Evolutionary conservation across 2,797 vertebrate species (phyloP), one percentile per base, ranked within the genome.

Genomic region (Neopelma chrysocephalum): DNA sequence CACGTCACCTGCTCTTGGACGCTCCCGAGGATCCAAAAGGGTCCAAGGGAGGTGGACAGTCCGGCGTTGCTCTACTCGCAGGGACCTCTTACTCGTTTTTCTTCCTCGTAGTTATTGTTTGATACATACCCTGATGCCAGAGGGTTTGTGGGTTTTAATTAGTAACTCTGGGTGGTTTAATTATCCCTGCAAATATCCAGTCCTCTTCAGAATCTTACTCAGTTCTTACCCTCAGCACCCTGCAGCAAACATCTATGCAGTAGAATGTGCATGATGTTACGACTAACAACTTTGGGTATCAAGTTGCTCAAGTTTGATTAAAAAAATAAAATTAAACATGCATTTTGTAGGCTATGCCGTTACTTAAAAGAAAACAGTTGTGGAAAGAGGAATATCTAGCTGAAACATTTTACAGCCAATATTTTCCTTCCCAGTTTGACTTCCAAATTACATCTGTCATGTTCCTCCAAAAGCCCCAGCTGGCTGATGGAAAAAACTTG

Each of bases 1-100:
- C 26, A 4, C 0, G 0, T 38, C 69, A 56, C 36, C 64, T 43
- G 29, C 48, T 71, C 9, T 0, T 0, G 5, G 65, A 17, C 23
- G 27, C 73, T 61, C 56, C 54, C 6, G 18, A 76, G 82, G 58
- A 58, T 32, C 25, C 0, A 0, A 31, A 32, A 40, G 76, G 50
- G 43, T 43, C 32, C 43, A 2, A 10, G 9, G 62, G 31, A 89
- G 42, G 36, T 47, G n/a, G 45, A 32, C 36, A 51, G 3, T 29
- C 53, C 20, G 1, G 2, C 27, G 3, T 31, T 58, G 36, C 15
- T 19, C 7, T 45, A 29, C 36, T 77, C 22, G 9, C 51, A 75
- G 64, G 54, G 32, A 31, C 48, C 0, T 0, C 50, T 42, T 8
- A 6, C 47, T 83, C 43, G 4, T 8, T 83, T 68, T 79, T 45